These are phyloP conservation scores for Thereva unica DNA, from an alignment of 2,888 invertebrate genomes.

Conservation along the genomic window DNA sequence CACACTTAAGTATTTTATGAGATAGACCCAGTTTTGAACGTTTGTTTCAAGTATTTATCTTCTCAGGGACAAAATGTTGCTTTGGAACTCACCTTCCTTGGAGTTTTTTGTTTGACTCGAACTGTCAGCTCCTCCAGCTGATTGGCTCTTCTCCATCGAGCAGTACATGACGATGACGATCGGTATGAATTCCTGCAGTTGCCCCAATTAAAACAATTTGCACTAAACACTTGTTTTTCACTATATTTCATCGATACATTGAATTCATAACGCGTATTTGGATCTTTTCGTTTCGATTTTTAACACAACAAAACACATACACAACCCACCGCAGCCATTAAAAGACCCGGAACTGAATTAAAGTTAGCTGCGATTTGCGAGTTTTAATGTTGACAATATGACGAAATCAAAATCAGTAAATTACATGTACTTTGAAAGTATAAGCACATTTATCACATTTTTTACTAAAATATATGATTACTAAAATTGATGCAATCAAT, in stretches of 20 bases:
- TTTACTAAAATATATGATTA: too few relatives aligned
- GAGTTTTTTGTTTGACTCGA: slow-evolving; percentile 70
- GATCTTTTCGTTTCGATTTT: slow-evolving; percentile 19
- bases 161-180: slow-evolving; percentile 65
- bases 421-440: too few relatives aligned
- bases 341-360: slow-evolving; percentile 25
- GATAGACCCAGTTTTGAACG: too few relatives aligned
- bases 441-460: too few relatives aligned
- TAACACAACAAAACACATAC: slow-evolving; percentile 35
- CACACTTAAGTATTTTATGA: too few relatives aligned
- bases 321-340: slow-evolving; percentile 33
- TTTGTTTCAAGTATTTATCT: too few relatives aligned
- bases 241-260: slow-evolving; percentile 26
- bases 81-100: slow-evolving; percentile 71
- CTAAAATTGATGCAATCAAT: too few relatives aligned
- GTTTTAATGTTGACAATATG: too few relatives aligned
- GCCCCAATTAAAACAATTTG: slow-evolving; percentile 28
- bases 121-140: slow-evolving; percentile 71
- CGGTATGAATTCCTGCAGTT: slow-evolving; percentile 3
- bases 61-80: slow-evolving; percentile 8
- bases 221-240: slow-evolving; percentile 29
- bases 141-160: slow-evolving; percentile 75
- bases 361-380: slow-evolving; percentile 15
- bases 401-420: too few relatives aligned
- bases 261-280: slow-evolving; percentile 24